Conservation (phyloP, 2,113 vertebrate species). For the Syrmaticus mikado region DNA sequence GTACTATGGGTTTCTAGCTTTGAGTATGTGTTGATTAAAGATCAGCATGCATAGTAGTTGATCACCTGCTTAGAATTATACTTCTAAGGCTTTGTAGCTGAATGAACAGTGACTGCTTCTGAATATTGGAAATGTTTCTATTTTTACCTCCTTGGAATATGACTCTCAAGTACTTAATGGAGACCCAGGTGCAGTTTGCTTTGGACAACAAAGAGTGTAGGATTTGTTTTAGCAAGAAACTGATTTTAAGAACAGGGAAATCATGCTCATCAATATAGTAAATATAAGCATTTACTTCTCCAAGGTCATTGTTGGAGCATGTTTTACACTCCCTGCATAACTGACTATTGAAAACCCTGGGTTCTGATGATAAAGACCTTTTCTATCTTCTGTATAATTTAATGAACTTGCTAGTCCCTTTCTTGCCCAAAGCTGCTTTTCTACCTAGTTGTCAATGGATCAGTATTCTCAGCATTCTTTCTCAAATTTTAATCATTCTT, state of each 20-base stretch:
- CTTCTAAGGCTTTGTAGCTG: conserved; percentile 9
- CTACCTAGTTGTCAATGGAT: not conserved
- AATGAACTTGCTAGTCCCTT: not conserved
- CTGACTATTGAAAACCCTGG: not conserved
- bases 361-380: not conserved
- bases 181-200: conserved; percentile 3
- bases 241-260: not conserved
- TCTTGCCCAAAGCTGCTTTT: not conserved
- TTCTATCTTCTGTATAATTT: not conserved
- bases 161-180: not conserved
- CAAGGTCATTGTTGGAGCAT: not conserved
- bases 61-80: conserved; percentile 56
- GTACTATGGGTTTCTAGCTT: conserved; percentile 38
- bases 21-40: conserved; percentile 62
- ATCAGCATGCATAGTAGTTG: conserved; percentile 6
- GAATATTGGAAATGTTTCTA: conserved; percentile 33
- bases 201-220: not conserved
- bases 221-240: not conserved
- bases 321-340: not conserved
- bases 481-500: not conserved
- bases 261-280: not conserved
- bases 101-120: conserved; percentile 20
- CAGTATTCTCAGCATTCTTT: not conserved
- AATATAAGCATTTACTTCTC: not conserved
- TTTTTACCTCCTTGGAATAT: not conserved